Conservation (phyloP, 2,113 vertebrate genomes). For the Hemicordylus capensis region DNA sequence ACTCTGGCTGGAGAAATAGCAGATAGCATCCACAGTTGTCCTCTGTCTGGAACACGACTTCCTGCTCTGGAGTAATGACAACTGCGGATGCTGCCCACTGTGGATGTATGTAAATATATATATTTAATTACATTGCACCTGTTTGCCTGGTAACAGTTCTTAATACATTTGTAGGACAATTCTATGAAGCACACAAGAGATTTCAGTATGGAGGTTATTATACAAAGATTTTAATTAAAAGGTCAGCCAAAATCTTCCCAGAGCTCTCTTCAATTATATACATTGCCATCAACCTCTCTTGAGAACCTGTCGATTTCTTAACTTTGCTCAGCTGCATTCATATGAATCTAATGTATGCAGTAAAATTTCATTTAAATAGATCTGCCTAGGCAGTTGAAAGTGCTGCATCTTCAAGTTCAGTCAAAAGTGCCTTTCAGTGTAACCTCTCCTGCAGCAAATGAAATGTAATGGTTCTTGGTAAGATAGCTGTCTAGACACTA, state of each 20-base stretch:
- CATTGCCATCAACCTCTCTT: accelerated
- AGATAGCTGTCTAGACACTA: not conserved
- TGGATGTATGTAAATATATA: too few relatives aligned
- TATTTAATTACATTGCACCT: conserved; percentile 6
- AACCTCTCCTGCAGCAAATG: not conserved
- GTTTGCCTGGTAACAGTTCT: conserved; percentile 30
- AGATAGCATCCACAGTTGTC: too few relatives aligned
- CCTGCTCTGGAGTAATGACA: too few relatives aligned
- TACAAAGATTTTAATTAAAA: not conserved
- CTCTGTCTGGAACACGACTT: too few relatives aligned
- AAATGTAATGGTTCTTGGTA: conserved; percentile 17
- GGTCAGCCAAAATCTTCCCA: not conserved
- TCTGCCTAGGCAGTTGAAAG: conserved; percentile 24
- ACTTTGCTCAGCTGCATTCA: not conserved
- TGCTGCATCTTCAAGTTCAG: not conserved
- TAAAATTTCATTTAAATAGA: conserved; percentile 14
- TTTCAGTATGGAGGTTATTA: conserved; percentile 6
- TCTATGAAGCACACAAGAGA: conserved; percentile 2
- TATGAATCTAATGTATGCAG: not conserved
- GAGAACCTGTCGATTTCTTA: not conserved
- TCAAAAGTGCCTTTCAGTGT: not conserved
- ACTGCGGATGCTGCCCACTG: too few relatives aligned
- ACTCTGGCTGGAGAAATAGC: not conserved
- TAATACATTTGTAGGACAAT: conserved; percentile 34
- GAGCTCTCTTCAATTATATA: conserved; percentile 30